A percentile compares a stretch with the other conserved stretches of the same genome.
phyloP scores from a whole-genome alignment of 1,140 invertebrate species.

The Lucilia sericata region DNA sequence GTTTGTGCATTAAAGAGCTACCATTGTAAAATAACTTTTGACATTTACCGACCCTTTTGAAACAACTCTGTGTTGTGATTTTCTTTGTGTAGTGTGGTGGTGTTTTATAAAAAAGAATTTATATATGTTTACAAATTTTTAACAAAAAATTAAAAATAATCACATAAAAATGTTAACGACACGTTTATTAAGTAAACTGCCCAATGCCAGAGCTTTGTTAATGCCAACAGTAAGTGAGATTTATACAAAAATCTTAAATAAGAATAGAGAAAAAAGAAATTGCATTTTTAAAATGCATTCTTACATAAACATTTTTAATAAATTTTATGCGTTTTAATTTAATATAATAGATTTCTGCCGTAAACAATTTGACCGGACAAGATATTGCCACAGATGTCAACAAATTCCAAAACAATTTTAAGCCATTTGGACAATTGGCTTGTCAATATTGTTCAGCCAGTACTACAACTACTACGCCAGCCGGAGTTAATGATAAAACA shows the following conservation, averaged over 20 bases:
- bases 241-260: neutral
- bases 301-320: constrained; percentile 28
- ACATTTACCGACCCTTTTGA: too few relatives aligned
- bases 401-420: neutral
- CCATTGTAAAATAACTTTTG: too few relatives aligned
- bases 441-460: constrained; percentile 31
- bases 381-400: neutral
- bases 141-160: neutral
- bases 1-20: too few relatives aligned
- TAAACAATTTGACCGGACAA: neutral
- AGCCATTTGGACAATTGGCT: neutral
- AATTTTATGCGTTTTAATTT: constrained; percentile 15
- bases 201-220: neutral
- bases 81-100: neutral
- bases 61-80: too few relatives aligned
- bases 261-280: neutral
- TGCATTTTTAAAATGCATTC: constrained; percentile 14
- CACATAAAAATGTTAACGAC: constrained; percentile 37
- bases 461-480: neutral
- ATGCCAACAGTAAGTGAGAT: neutral
- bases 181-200: neutral
- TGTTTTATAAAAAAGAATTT: neutral
- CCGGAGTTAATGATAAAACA: neutral
- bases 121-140: neutral
- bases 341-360: constrained; percentile 8